phyloP scores from a whole-genome alignment of 2,888 invertebrate species.

The Drosophila mayaguana region DNA sequence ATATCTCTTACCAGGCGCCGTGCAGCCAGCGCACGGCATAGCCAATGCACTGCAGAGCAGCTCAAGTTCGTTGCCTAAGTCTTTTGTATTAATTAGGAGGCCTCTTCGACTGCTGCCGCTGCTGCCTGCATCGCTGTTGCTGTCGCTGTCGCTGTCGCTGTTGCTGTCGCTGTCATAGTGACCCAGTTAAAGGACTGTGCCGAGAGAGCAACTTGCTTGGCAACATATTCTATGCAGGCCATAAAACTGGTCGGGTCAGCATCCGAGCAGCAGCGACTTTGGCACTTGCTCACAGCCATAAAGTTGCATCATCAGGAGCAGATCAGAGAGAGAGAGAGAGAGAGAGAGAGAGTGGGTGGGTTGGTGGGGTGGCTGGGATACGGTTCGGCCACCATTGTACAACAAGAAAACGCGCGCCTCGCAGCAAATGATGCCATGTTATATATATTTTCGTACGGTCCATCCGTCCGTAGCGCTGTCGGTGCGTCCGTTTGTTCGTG shows the following conservation, averaged over 20 bases:
- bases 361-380: constrained; percentile 5
- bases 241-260: constrained; percentile 67
- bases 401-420: constrained; percentile 78
- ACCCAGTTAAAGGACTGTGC: constrained; percentile 74
- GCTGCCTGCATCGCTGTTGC: constrained; percentile 7
- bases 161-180: constrained; percentile 54
- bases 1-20: not conserved
- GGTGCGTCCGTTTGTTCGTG: constrained; percentile 69
- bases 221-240: constrained; percentile 67
- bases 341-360: constrained; percentile 17
- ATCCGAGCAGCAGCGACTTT: constrained; percentile 58
- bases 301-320: constrained; percentile 67
- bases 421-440: constrained; percentile 78
- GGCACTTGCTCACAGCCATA: constrained; percentile 48
- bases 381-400: constrained; percentile 62
- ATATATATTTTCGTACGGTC: constrained; percentile 65
- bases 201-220: constrained; percentile 67
- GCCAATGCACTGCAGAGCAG: not conserved
- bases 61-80: constrained; percentile 55
- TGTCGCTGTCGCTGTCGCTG: constrained; percentile 20
- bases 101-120: constrained; percentile 19
- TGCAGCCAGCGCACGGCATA: too few species aligned
- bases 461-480: constrained; percentile 36
- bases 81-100: constrained; percentile 64
- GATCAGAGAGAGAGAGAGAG: not conserved